These are phyloP conservation scores for Choloepus hoffmanni DNA, from an alignment of 2,113 vertebrate species.

Conservation along the genomic window DNA sequence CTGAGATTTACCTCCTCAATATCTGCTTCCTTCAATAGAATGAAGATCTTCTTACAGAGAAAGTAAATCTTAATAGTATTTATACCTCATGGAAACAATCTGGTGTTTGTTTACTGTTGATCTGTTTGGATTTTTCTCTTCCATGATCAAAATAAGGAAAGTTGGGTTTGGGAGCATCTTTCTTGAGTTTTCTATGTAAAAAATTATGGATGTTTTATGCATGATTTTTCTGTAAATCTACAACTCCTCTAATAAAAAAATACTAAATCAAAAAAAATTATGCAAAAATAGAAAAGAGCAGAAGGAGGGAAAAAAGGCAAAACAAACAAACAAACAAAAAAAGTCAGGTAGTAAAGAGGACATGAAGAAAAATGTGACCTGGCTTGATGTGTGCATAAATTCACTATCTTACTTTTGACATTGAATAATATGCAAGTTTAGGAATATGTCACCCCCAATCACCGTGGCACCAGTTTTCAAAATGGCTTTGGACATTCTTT, in stretches of 20 bases:
- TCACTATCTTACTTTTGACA: constrained; percentile 24
- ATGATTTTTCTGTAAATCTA: too few relatives aligned
- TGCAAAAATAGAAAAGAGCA: neutral
- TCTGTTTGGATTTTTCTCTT: neutral
- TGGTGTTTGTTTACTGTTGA: accelerated
- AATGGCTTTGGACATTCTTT: neutral
- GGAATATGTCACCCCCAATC: neutral
- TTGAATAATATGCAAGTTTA: neutral
- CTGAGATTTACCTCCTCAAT: neutral
- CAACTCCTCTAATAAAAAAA: too few relatives aligned
- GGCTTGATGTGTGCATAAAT: neutral
- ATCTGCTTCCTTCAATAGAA: neutral
- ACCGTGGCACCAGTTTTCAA: neutral
- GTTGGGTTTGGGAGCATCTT: neutral
- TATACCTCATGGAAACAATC: neutral
- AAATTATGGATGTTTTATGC: too few relatives aligned
- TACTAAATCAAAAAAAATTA: neutral
- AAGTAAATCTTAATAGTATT: neutral
- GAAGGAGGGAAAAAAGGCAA: neutral
- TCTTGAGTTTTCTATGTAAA: neutral
- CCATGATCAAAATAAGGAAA: neutral
- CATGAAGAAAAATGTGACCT: neutral
- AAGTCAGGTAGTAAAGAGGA: neutral
- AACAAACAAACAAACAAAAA: neutral
- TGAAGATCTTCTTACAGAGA: neutral